Evolutionary conservation across 2,888 invertebrate genomes (phyloP), one percentile per base, ranked within the genome.

Genomic region (Acrobasis suavella): DNA sequence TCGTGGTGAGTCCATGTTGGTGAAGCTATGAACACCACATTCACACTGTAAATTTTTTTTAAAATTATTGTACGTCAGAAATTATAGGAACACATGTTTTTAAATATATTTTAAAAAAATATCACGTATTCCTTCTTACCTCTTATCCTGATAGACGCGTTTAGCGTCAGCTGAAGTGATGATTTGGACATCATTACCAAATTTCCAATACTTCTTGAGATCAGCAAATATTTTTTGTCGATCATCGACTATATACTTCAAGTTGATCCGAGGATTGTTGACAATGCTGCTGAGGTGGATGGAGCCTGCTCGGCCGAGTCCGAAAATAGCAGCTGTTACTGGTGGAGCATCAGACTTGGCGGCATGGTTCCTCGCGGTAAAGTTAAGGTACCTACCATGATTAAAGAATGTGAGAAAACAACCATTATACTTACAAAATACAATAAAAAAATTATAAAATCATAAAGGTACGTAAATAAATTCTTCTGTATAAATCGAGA

Each of bases 1-100:
- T 80, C 83, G 71, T 94, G 93, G 73, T 95, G 95, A 0, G 94
- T 92, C 77, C 80, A 88, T 0, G 95, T 95, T 0, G 95, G 95
- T 0, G 94, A 93, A 0, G 91, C 89, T 17, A 95, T 90, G 61
- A 95, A 78, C 0, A 94, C 90, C 14, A 91, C 72, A 51, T 68
- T 74, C 15, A 78, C 73, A 14, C 76, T 77, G 67, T 22, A 22
- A n/a, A 22, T 22, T 2, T 22, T 22, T 22, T 22, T 22, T 2
- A 3, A 1, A 22, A 22, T 22, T 22, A 22, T 22, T 22, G 22
- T 1, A 22, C 7, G 7, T 39, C 39, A 39, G 9, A 39, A 22
- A 22, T 22, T 22, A 22, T 22, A 39, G 39, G 6, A 39, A 39
- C 2, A 39, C 7, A 7, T 39, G 6, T 10, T 3, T 3, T 51